These are phyloP conservation scores for Chloroclysta siterata DNA, from an alignment of 2,888 invertebrate genomes.

Conservation along the genomic window DNA sequence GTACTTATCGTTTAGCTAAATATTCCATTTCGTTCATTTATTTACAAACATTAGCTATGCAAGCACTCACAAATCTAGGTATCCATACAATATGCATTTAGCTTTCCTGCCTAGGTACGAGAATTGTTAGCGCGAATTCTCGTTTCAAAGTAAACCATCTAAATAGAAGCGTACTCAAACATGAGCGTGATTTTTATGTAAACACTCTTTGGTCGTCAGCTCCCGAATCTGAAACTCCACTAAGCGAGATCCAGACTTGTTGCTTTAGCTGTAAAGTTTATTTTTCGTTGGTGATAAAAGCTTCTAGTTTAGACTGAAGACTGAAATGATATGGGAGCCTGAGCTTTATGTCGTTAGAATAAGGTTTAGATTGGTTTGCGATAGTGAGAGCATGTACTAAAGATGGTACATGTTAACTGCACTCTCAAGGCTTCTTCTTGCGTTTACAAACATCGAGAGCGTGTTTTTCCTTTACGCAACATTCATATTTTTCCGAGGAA, in stretches of 20 bases:
- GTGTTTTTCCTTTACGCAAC: slow-evolving; percentile 68
- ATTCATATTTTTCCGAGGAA: slow-evolving; percentile 74
- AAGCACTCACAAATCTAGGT: slow-evolving; percentile 25
- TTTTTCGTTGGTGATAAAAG: slow-evolving; percentile 36
- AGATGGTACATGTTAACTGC: slow-evolving; percentile 74
- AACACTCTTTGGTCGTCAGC: slow-evolving; percentile 70
- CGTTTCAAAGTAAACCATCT: slow-evolving; percentile 74
- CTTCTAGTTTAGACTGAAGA: slow-evolving; percentile 10
- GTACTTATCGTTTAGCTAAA: slow-evolving; percentile 1
- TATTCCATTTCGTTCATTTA: slow-evolving; percentile 24
- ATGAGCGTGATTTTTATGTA: slow-evolving; percentile 81
- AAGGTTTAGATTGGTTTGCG: slow-evolving; percentile 49
- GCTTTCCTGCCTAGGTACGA: slow-evolving; percentile 65
- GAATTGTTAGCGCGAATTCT: slow-evolving; percentile 68
- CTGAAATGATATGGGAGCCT: slow-evolving; percentile 11
- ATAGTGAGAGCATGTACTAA: slow-evolving; percentile 45
- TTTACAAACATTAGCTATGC: slow-evolving; percentile 32
- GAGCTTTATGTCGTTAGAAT: slow-evolving; percentile 4
- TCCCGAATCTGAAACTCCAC: slow-evolving; percentile 58
- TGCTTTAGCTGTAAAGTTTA: slow-evolving; percentile 44
- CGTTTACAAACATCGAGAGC: slow-evolving; percentile 76
- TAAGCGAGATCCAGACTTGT: slow-evolving; percentile 53
- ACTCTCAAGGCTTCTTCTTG: slow-evolving; percentile 73
- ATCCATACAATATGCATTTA: slow-evolving; percentile 54
- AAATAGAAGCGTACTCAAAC: slow-evolving; percentile 82